Percentiles rank a stretch among this genome's conserved stretches.
These are phyloP conservation scores for Callithrix jacchus DNA, from an alignment of 2,113 vertebrate species.

Conservation along the genomic window DNA sequence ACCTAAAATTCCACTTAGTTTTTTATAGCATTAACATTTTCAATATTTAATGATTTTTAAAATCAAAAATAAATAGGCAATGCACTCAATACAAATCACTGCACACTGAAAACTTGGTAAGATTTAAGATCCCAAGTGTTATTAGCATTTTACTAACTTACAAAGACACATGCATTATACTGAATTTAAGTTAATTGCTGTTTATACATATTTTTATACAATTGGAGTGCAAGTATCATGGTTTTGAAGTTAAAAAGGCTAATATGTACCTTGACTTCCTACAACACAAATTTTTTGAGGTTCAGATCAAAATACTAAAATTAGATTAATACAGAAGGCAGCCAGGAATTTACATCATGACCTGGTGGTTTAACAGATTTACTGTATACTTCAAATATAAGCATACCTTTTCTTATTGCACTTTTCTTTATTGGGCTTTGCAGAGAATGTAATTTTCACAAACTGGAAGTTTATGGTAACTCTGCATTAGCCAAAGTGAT, in stretches of 20 bases:
- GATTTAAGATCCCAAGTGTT: not conserved
- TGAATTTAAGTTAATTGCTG: slow-evolving; percentile 49
- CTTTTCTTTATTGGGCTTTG: not conserved
- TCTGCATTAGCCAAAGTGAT: not conserved
- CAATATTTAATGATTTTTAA: slow-evolving; percentile 26
- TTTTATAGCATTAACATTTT: not conserved
- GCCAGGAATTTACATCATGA: not conserved
- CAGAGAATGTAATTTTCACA: not conserved
- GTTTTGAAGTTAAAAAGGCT: slow-evolving; percentile 29
- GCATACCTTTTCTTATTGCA: not conserved
- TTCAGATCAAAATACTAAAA: slow-evolving; percentile 47
- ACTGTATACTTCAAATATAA: not conserved
- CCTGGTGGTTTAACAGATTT: slow-evolving; percentile 2
- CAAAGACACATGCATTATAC: not conserved
- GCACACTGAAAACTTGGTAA: not conserved
- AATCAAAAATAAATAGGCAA: slow-evolving; percentile 24
- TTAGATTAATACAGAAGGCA: slow-evolving; percentile 26
- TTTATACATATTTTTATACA: slow-evolving; percentile 53
- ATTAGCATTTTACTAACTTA: not conserved
- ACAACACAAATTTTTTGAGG: slow-evolving; percentile 21
- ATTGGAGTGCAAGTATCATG: slow-evolving; percentile 6
- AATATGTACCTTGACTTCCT: not conserved
- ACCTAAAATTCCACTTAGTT: slow-evolving; percentile 7
- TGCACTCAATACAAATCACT: not conserved
- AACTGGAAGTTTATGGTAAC: not conserved